Base-by-base conservation (phyloP, 2,113 vertebrate genomes). In the Callocephalon fimbriatum region DNA sequence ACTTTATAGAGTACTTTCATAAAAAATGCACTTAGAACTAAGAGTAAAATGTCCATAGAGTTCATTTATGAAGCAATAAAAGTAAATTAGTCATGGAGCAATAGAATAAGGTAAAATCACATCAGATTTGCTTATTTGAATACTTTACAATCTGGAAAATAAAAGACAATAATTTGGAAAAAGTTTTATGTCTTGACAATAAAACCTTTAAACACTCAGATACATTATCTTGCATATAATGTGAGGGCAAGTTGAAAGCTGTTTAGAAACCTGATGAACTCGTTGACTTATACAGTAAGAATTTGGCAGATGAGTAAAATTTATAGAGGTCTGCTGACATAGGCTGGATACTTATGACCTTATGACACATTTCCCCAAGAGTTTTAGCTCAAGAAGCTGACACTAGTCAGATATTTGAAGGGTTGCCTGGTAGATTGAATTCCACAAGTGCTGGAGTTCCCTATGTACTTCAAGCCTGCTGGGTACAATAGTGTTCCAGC, bases 1-100 rank as follows among this genome's bases (percentile, higher is more conserved):
- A 73, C 85, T 90, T 93, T 77, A 92, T 81, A 77, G 63, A 73
- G 27, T 50, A 51, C 82, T 86, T 97, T 92, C 92, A 95, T 95
- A 58, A 96, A 66, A 68, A 78, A 85, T 73, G 93, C 56, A 96
- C 50, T 93, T 0, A 0, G 71, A 86, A 95, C 54, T 79, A 91
- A 63, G 74, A 50, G 91, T 90, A 85, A 97, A 95, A 96, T 37
- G 84, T 93, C 48, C 85, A 91, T 45, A 27, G 95, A 95, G 93
- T 95, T 98, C 93, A 89, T 95, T 97, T 97, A 86, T 90, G 82
- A 96, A 88, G 71, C 67, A 82, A 90, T 98, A 95, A 98, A 98
- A 97, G 29, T 93, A 86, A 96, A 92, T 97, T 96, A 97, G 77
- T 97, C 73, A 95, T 84, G 42, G 91, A 95, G 86, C 92, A 95